A percentile compares a stretch with the other conserved stretches of the same genome.
These are phyloP conservation scores for Mercenaria mercenaria DNA, from an alignment of 1,140 invertebrate genomes.

Conservation along the genomic window DNA sequence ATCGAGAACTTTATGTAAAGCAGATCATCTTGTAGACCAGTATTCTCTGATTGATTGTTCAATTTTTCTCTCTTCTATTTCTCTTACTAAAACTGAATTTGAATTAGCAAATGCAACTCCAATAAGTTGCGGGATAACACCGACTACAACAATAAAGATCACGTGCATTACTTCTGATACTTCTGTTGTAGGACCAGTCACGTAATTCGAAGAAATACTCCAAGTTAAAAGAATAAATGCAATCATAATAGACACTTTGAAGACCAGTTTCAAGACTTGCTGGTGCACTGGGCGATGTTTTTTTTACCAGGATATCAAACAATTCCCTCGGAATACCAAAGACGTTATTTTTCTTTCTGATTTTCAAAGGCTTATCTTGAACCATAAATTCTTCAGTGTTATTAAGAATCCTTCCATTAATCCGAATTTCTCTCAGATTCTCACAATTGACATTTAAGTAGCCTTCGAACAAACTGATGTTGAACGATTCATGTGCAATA, in stretches of 20 bases:
- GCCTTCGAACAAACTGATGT: background rate
- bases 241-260: background rate
- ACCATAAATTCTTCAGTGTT: background rate
- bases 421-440: background rate
- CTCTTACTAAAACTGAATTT: background rate
- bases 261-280: background rate
- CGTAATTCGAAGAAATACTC: background rate
- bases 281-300: constrained; percentile 29
- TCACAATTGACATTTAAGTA: background rate
- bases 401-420: background rate
- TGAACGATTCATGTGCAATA: background rate
- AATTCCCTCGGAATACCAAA: constrained; percentile 29
- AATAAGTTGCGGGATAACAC: background rate
- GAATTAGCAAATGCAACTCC: background rate
- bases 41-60: constrained; percentile 4
- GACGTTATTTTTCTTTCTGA: background rate
- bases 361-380: background rate
- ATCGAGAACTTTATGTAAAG: too few relatives aligned
- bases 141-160: constrained; percentile 9
- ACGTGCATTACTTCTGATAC: constrained; percentile 27
- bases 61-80: background rate
- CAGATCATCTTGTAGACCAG: background rate
- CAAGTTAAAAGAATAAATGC: background rate
- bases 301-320: constrained; percentile 5
- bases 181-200: background rate